Conservation (phyloP, 2,797 vertebrate species). For the Zenarchopterus dispar region DNA sequence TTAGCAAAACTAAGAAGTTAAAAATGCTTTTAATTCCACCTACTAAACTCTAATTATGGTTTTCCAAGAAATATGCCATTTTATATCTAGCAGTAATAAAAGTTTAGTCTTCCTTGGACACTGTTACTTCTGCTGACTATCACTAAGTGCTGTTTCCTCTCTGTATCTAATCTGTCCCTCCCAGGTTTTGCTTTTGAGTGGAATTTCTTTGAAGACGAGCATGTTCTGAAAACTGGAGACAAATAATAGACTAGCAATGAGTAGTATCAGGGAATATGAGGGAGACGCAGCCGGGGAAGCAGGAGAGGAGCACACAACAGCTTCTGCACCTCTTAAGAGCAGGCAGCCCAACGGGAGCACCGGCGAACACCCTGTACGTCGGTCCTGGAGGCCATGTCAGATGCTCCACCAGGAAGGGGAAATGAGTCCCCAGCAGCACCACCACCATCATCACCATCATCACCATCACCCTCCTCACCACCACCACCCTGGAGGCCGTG, state of each 20-base stretch:
- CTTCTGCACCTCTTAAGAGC: slow-evolving; percentile 30
- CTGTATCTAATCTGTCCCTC: slow-evolving; percentile 2
- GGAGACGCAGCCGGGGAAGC: slow-evolving; percentile 45
- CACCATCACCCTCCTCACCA: slow-evolving; percentile 44
- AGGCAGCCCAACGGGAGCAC: slow-evolving; percentile 55
- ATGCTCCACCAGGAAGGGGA: slow-evolving; percentile 78
- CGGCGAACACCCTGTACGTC: slow-evolving; percentile 59
- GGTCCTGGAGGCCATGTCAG: slow-evolving; percentile 83
- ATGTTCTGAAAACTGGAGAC: slow-evolving; percentile 58
- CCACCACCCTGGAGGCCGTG: slow-evolving; percentile 44
- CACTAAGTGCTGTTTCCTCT: not conserved
- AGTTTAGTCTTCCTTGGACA: not conserved
- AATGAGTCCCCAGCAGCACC: slow-evolving; percentile 65
- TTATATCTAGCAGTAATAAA: no score
- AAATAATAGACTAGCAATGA: slow-evolving; percentile 65
- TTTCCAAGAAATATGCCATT: no score
- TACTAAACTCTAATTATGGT: no score
- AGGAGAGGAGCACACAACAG: slow-evolving; percentile 47
- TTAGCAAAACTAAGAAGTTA: no score
- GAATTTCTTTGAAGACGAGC: slow-evolving; percentile 44
- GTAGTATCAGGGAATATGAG: slow-evolving; percentile 57
- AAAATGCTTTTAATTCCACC: no score
- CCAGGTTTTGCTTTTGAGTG: slow-evolving; percentile 39
- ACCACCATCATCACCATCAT: slow-evolving; percentile 54
- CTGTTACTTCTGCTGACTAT: not conserved